Evolutionary conservation across 2,888 invertebrate genomes (phyloP).

Genomic region (Seira sanloemensis): DNA sequence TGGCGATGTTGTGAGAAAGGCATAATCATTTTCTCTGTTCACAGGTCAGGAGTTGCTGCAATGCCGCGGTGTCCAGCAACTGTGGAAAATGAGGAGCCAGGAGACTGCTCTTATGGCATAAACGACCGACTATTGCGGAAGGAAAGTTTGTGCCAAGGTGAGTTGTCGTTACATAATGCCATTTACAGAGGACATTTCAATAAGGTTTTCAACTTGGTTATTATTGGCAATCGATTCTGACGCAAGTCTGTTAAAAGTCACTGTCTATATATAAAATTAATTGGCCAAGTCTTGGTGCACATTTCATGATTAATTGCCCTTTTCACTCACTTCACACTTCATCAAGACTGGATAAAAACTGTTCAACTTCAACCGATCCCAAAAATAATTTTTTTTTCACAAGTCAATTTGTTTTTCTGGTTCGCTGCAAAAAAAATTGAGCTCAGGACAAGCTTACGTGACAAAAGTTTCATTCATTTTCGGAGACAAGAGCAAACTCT

Average conservation of each 20-base stretch:
- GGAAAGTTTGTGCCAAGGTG: slow-evolving; percentile 74
- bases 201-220: neutral
- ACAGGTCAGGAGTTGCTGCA: too few species aligned
- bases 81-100: slow-evolving; percentile 63
- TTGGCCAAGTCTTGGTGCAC: too few species aligned
- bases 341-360: neutral
- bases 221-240: neutral
- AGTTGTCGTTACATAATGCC: neutral
- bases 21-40: too few species aligned
- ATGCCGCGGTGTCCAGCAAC: slow-evolving; percentile 61
- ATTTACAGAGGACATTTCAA: neutral
- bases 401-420: too few species aligned
- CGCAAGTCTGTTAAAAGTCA: too few species aligned
- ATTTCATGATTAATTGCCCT: neutral
- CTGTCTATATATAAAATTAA: too few species aligned
- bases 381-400: neutral
- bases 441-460: too few species aligned
- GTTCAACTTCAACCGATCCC: neutral
- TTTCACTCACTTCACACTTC: neutral
- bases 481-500: neutral
- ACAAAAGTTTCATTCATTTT: too few species aligned
- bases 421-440: neutral
- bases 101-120: slow-evolving; percentile 72
- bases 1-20: too few species aligned
- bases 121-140: slow-evolving; percentile 73